Base-by-base conservation (phyloP, 2,888 invertebrate species). In the Lacanobia wlatinum region DNA sequence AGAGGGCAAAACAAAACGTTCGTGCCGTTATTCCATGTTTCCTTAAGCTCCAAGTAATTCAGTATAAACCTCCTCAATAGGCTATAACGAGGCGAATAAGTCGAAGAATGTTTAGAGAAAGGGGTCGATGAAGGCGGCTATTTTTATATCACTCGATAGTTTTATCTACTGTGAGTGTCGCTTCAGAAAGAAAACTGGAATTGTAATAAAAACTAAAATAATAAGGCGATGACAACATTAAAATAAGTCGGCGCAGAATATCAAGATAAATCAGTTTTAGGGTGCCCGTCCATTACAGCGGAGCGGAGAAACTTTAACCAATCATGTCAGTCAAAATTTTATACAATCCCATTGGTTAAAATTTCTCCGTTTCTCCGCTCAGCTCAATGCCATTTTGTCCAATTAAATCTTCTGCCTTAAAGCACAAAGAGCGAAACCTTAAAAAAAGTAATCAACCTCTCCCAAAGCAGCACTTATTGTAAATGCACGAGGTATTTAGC, bases 71-170 rank as follows among this genome's bases (percentile, higher is more conserved):
- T 86, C 78, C 64, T 84, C 86, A 88, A 87, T 87, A 85, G 80
- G 68, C 83, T 83, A 80, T 87, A 86, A 89, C 85, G 84, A 88
- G 83, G 84, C 82, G 89, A 89, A 90, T 89, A 87, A 88, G 86
- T 87, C 78, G 77, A 84, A 86, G 82, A 87, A 85, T 86, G 82
- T 79, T 85, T 78, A 79, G 78, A 84, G 79, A 86, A 88, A 87
- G 81, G 84, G 87, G 73, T 87, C 83, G 70, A 76, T 63, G 68
- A 71, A 64, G 65, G 71, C 65, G 71, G 28, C 63, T 78, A 84
- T 86, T 76, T 74, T 78, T 58, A 66, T 70, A 60, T 63, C 82
- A 46, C n/a, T 70, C 70, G 53, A 70, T 38, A 76, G 53, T 48
- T 53, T 61, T 61, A 23, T 34, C 28, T 65, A 58, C 40, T 43